Percentiles rank a stretch among this genome's conserved stretches.
phyloP scores from a whole-genome alignment of 2,888 invertebrate genomes.

The Melanostoma scalare region DNA sequence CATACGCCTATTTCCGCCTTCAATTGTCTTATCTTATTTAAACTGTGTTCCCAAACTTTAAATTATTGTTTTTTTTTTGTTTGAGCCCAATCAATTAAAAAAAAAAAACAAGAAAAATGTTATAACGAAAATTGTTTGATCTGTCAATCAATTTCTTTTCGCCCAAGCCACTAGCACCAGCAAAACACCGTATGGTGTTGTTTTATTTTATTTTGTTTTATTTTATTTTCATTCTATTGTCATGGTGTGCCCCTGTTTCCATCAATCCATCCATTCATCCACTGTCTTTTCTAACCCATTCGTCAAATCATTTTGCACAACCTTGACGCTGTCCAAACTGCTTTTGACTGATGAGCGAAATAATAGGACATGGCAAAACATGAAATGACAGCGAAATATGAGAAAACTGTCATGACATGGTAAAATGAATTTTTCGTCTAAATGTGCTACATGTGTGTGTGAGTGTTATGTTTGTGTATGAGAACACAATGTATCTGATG shows the following conservation, averaged over 20 bases:
- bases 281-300: conserved; percentile 64
- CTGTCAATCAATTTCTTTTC: conserved; percentile 68
- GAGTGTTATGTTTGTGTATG: not conserved
- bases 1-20: no score
- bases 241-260: conserved; percentile 63
- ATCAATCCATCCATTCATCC: conserved; percentile 67
- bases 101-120: not conserved
- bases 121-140: conserved; percentile 60
- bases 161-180: conserved; percentile 8
- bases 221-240: conserved; percentile 46
- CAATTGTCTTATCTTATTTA: no score
- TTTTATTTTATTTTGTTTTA: conserved; percentile 1
- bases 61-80: not conserved
- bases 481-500: conserved; percentile 19
- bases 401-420: conserved; percentile 71
- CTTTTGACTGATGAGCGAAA: conserved; percentile 72
- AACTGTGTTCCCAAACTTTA: no score
- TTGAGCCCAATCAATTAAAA: not conserved
- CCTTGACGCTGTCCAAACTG: conserved; percentile 72
- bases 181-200: conserved; percentile 11
- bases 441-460: conserved; percentile 40
- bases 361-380: conserved; percentile 72
- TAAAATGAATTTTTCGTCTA: conserved; percentile 65
- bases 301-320: conserved; percentile 70
- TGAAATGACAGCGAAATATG: conserved; percentile 72